Percentiles rank a stretch among this genome's conserved stretches.
These are phyloP conservation scores for Synodontis membranacea DNA, from an alignment of 2,113 vertebrate genomes.

Conservation along the genomic window DNA sequence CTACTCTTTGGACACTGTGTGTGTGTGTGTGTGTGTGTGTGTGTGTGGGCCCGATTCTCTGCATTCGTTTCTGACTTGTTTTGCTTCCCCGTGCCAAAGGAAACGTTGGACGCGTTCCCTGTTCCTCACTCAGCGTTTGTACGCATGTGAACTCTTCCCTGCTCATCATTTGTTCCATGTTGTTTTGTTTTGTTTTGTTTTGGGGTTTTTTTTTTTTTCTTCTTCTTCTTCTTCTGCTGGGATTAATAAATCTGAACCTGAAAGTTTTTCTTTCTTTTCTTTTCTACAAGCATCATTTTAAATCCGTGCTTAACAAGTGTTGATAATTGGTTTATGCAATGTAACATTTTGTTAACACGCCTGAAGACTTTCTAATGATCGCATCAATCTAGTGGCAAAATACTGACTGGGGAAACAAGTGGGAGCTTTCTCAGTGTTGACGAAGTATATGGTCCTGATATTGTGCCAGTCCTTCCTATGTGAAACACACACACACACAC, in stretches of 20 bases:
- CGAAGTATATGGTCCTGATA: neutral
- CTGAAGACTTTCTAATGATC: neutral
- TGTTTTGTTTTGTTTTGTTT: neutral
- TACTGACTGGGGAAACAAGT: neutral
- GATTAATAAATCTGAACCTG: neutral
- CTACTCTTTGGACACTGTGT: constrained; percentile 30
- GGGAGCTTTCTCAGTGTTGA: neutral
- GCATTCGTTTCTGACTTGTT: constrained; percentile 51
- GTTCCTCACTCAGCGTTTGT: constrained; percentile 59
- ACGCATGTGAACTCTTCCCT: constrained; percentile 40
- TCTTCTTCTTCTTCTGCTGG: no score
- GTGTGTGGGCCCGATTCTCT: neutral
- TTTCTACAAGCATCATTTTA: neutral
- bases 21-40: neutral
- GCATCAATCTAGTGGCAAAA: neutral
- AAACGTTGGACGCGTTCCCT: constrained; percentile 61
- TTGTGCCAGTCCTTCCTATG: neutral
- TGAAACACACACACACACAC: neutral
- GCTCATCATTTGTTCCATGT: neutral
- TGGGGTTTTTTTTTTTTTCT: neutral
- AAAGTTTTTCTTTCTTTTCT: no score
- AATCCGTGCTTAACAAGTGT: neutral
- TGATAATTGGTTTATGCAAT: neutral
- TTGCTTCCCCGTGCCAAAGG: constrained; percentile 60
- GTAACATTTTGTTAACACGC: no score